Conservation (phyloP, 2,888 invertebrate genomes). For the Mylabris sibirica region DNA sequence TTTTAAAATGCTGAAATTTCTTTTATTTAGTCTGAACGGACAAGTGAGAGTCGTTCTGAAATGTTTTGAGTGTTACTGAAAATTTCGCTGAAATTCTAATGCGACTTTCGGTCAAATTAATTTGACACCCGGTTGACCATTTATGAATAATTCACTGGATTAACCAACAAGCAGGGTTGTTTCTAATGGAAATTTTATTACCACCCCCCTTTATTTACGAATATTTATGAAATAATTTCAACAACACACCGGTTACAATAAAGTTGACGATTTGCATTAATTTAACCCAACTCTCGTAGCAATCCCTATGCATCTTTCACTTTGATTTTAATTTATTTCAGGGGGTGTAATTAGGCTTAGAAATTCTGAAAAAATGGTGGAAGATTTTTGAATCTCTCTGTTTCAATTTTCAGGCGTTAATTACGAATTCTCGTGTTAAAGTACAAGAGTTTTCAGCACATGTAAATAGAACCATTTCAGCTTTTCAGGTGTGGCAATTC, state of each 20-base stretch:
- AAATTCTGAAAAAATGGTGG: neutral
- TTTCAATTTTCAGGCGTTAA: neutral
- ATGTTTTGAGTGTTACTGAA: too few species aligned
- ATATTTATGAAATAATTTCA: neutral
- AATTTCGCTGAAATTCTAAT: neutral
- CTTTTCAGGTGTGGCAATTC: neutral
- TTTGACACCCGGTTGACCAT: neutral
- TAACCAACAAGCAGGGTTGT: too few species aligned
- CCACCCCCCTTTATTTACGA: neutral
- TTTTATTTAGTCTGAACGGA: too few species aligned
- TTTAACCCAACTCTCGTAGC: neutral
- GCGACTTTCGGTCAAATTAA: neutral
- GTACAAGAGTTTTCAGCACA: neutral
- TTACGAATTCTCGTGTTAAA: too few species aligned
- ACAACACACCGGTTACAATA: neutral
- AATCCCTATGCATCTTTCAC: too few species aligned
- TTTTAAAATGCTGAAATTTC: too few species aligned
- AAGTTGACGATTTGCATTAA: neutral
- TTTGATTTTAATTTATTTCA: neutral
- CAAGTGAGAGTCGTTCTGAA: too few species aligned
- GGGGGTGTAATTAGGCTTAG: too few species aligned
- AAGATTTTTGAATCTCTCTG: too few species aligned
- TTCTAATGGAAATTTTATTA: neutral
- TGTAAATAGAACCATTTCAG: neutral
- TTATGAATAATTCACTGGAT: neutral